A percentile compares a stretch with the other conserved stretches of the same genome.
These are phyloP conservation scores for Tromatobia lineatoria DNA, from an alignment of 2,888 invertebrate species.

Conservation along the genomic window DNA sequence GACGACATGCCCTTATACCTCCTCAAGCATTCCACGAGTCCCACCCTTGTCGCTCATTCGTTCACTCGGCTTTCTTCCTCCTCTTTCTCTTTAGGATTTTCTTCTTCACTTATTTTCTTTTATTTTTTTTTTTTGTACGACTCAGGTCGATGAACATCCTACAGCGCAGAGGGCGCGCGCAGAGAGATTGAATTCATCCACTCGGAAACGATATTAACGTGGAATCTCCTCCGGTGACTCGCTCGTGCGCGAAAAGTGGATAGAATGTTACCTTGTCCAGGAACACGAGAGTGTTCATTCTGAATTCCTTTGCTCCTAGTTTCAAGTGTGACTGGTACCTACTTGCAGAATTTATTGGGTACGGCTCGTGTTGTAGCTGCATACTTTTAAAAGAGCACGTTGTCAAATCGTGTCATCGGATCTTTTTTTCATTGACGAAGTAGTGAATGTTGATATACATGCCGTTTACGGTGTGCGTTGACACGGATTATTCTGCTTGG, in stretches of 20 bases:
- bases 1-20: slow-evolving; percentile 44
- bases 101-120: background rate
- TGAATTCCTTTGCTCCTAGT: slow-evolving; percentile 42
- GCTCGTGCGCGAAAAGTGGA: slow-evolving; percentile 32
- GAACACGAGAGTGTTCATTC: slow-evolving; percentile 41
- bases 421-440: too few species aligned
- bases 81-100: slow-evolving; percentile 11
- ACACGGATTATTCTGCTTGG: too few species aligned
- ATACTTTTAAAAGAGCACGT: background rate
- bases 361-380: background rate
- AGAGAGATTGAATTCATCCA: slow-evolving; percentile 77
- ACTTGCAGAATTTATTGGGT: slow-evolving; percentile 4
- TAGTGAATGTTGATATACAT: too few species aligned
- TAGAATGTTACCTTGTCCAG: slow-evolving; percentile 18
- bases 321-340: background rate
- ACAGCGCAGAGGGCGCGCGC: slow-evolving; percentile 52
- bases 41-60: slow-evolving; percentile 49
- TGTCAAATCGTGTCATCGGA: too few species aligned
- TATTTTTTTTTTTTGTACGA: slow-evolving; percentile 12
- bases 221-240: slow-evolving; percentile 48
- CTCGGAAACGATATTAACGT: slow-evolving; percentile 76
- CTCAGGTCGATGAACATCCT: slow-evolving; percentile 33
- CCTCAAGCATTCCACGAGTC: slow-evolving; percentile 33
- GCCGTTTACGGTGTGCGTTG: too few species aligned
- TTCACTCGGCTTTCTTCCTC: slow-evolving; percentile 5